phyloP scores from a whole-genome alignment of 30 jellyfish, hydroid and myxozoan species.

The Aurelia coerulea region DNA sequence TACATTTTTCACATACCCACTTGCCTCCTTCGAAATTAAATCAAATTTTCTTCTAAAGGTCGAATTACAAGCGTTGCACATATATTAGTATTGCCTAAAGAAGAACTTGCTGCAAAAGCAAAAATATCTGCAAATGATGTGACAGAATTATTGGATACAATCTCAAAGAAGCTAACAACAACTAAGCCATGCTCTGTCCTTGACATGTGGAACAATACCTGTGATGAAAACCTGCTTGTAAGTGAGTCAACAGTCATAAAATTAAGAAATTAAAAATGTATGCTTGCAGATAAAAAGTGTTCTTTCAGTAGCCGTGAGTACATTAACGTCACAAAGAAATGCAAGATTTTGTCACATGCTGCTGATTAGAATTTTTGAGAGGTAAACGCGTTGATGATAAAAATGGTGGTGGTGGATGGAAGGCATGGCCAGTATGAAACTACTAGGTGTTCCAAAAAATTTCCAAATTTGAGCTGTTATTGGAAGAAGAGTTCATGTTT shows the following conservation, averaged over 20 bases:
- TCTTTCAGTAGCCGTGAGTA: neutral
- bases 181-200: slow-evolving; percentile 48
- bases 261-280: neutral
- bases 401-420: too few species aligned
- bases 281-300: neutral
- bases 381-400: too few species aligned
- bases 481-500: too few species aligned
- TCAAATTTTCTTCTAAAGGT: slow-evolving; percentile 8
- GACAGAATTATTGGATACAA: slow-evolving; percentile 17
- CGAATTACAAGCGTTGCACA: slow-evolving; percentile 40
- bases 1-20: too few species aligned
- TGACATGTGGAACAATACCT: slow-evolving; percentile 46
- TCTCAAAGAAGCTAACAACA: slow-evolving; percentile 31
- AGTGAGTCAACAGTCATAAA: neutral
- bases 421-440: too few species aligned
- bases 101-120: slow-evolving; percentile 52
- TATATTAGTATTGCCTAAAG: slow-evolving; percentile 49
- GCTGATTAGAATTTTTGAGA: too few species aligned
- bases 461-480: too few species aligned
- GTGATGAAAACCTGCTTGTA: slow-evolving; percentile 29
- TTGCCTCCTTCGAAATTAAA: neutral
- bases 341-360: neutral
- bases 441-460: too few species aligned
- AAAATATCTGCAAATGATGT: slow-evolving; percentile 23
- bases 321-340: neutral